Percentiles rank a stretch among this genome's conserved stretches.
phyloP scores from a whole-genome alignment of 2,888 invertebrate genomes.

The Phyto melanocephala region DNA sequence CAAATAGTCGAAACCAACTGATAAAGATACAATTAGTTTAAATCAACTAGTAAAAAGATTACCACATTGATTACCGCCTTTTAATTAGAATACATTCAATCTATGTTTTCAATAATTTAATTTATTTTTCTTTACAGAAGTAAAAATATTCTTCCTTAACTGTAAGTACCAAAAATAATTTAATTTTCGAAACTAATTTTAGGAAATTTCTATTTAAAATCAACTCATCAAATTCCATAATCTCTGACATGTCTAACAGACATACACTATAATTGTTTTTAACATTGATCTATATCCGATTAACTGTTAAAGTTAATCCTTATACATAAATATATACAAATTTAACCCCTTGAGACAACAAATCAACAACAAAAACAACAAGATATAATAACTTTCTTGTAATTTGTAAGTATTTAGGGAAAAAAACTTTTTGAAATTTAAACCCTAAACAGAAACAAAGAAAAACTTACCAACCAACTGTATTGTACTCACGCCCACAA shows the following conservation, averaged over 20 bases:
- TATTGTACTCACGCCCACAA: conserved; percentile 54
- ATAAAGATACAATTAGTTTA: too few species aligned
- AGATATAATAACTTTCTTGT: neutral
- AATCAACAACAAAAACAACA: too few species aligned
- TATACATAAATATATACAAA: neutral
- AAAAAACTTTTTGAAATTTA: conserved; percentile 53
- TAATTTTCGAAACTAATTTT: neutral
- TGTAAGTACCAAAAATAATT: too few species aligned
- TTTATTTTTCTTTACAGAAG: too few species aligned
- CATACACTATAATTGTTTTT: neutral
- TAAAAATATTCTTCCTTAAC: too few species aligned
- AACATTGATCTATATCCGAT: conserved; percentile 32
- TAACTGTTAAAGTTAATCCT: conserved; percentile 58
- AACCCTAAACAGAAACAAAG: neutral
- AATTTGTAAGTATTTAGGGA: conserved; percentile 34
- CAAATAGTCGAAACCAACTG: too few species aligned
- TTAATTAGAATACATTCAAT: too few species aligned
- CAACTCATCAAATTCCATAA: neutral
- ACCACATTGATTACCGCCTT: too few species aligned
- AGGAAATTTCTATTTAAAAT: neutral
- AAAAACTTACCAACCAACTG: conserved; percentile 37
- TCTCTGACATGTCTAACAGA: neutral
- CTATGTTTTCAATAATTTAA: too few species aligned
- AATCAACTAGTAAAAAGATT: too few species aligned
- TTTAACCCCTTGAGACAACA: conserved; percentile 44